A percentile compares a stretch with the other conserved stretches of the same genome.
These are phyloP conservation scores for Piezodorus guildinii DNA, from an alignment of 1,140 invertebrate genomes.

Conservation along the genomic window DNA sequence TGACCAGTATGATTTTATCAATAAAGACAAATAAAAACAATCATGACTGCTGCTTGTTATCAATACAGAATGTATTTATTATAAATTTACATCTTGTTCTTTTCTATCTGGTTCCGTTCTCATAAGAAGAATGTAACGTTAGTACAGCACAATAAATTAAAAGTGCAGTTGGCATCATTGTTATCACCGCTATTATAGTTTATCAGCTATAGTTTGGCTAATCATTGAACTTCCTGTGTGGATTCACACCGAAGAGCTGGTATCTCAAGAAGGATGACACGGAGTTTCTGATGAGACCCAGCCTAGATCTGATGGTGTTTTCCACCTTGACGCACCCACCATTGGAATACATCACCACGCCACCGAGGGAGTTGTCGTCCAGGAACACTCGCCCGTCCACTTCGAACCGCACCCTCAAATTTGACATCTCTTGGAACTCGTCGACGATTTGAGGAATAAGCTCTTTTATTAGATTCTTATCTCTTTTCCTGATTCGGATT, in stretches of 20 bases:
- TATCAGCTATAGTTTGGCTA: too few relatives aligned
- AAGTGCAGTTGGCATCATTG: too few relatives aligned
- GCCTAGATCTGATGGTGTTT: neutral
- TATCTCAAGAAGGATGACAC: neutral
- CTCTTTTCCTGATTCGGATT: neutral
- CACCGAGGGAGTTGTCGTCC: neutral
- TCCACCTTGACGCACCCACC: neutral
- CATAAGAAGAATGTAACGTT: too few relatives aligned
- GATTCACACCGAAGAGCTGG: neutral
- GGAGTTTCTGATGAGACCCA: neutral
- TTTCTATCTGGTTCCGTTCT: too few relatives aligned
- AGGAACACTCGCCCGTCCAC: constrained; percentile 10
- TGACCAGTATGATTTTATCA: too few relatives aligned
- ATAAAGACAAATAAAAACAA: too few relatives aligned
- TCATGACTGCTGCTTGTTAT: too few relatives aligned
- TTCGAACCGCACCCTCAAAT: constrained; percentile 2
- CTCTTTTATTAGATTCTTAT: neutral
- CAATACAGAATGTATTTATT: too few relatives aligned
- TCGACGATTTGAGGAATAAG: neutral
- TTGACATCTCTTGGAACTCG: neutral
- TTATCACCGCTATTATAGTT: too few relatives aligned
- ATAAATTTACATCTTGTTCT: too few relatives aligned
- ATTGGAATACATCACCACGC: neutral
- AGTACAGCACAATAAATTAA: too few relatives aligned
- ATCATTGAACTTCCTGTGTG: neutral